Evolutionary conservation across 2,888 invertebrate genomes (phyloP).

Genomic region (Chalcis sispes): DNA sequence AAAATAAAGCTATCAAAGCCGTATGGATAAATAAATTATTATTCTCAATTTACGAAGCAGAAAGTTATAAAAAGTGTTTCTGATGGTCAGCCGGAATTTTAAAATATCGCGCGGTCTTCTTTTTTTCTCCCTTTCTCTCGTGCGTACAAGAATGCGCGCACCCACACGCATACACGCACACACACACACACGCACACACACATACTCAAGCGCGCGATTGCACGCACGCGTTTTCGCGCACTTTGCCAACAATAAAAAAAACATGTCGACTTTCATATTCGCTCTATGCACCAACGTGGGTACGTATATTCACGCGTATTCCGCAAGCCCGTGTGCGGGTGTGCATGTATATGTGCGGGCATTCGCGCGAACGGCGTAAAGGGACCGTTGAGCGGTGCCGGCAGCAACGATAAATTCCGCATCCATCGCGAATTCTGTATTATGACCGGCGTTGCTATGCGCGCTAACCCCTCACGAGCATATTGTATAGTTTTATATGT

Average conservation of each 20-base stretch:
- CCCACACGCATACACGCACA: background rate
- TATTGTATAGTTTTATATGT: background rate
- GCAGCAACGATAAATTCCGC: constrained; percentile 23
- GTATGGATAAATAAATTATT: constrained; percentile 40
- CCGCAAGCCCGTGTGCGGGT: too few relatives aligned
- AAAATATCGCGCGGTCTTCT: constrained; percentile 12
- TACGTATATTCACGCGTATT: background rate
- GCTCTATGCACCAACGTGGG: background rate
- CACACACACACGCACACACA: background rate
- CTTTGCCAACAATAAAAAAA: constrained; percentile 39
- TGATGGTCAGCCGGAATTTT: constrained; percentile 20
- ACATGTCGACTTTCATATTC: constrained; percentile 39
- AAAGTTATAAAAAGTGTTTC: constrained; percentile 51
- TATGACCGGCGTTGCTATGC: too few relatives aligned
- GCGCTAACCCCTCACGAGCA: too few relatives aligned
- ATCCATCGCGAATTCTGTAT: constrained; percentile 19
- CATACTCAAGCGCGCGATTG: too few relatives aligned
- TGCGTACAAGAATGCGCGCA: too few relatives aligned
- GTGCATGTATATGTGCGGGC: too few relatives aligned
- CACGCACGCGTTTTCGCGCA: constrained; percentile 1
- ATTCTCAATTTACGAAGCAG: constrained; percentile 40
- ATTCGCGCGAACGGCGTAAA: background rate
- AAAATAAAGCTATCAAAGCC: constrained; percentile 38
- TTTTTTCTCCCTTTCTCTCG: background rate
- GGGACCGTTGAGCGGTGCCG: background rate